A percentile compares a stretch with the other conserved stretches of the same genome.
Evolutionary conservation across 2,113 vertebrate species (phyloP).

Genomic region (Corythoichthys haematopterus): DNA sequence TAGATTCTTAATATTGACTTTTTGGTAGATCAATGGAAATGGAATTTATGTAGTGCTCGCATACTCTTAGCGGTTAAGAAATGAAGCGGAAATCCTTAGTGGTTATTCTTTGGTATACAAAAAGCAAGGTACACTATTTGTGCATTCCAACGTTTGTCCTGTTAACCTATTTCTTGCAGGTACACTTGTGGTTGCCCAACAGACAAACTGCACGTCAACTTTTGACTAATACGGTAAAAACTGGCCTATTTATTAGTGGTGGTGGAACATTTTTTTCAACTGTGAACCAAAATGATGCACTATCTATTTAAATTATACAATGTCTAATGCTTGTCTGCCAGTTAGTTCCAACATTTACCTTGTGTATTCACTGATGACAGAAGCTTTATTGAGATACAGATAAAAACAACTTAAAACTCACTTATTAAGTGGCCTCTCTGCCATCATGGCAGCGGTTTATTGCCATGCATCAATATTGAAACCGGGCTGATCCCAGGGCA

Average conservation of each 20-base stretch:
- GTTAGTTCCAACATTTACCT: background rate
- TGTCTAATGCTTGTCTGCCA: background rate
- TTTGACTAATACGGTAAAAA: constrained; percentile 67
- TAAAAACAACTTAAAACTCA: constrained; percentile 11
- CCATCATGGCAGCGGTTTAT: constrained; percentile 27
- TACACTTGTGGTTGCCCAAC: constrained; percentile 59
- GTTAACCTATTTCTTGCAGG: constrained; percentile 69
- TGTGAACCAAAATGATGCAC: constrained; percentile 2
- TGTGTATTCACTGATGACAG: background rate
- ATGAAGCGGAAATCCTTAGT: constrained; percentile 46
- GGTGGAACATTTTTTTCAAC: constrained; percentile 42
- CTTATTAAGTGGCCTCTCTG: constrained; percentile 23
- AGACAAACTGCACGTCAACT: constrained; percentile 64
- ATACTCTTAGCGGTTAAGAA: constrained; percentile 22
- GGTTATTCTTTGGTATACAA: constrained; percentile 43
- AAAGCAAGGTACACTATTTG: constrained; percentile 34
- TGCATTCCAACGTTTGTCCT: constrained; percentile 45
- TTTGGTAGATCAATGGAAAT: constrained; percentile 30
- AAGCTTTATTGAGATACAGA: constrained; percentile 6
- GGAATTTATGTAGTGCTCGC: constrained; percentile 7
- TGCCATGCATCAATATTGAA: constrained; percentile 47
- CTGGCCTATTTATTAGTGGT: constrained; percentile 63
- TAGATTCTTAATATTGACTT: constrained; percentile 17
- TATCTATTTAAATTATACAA: background rate
- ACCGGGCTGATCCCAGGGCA: constrained; percentile 45